Evolutionary conservation across 2,888 invertebrate genomes (phyloP).

Genomic region (Cylindroiulus punctatus): DNA sequence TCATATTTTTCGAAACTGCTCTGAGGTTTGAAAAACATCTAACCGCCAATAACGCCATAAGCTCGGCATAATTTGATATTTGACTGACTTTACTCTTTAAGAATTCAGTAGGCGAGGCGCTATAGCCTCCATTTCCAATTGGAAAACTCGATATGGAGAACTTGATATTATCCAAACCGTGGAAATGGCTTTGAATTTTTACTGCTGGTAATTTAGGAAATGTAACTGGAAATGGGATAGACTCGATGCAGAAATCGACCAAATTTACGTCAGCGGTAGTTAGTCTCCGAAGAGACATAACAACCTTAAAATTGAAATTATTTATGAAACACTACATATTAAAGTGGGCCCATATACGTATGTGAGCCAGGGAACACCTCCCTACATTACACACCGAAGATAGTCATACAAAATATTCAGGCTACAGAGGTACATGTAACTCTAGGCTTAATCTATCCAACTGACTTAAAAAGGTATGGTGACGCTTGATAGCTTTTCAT

Average conservation of each 20-base stretch:
- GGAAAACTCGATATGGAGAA: conserved; percentile 11
- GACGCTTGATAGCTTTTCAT: no score
- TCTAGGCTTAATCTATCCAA: no score
- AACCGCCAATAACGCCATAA: conserved; percentile 8
- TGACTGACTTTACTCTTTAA: neutral
- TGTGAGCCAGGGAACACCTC: neutral
- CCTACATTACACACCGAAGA: neutral
- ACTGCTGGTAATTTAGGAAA: conserved; percentile 8
- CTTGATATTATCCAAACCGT: conserved; percentile 4
- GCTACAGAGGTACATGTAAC: neutral
- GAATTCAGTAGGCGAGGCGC: conserved; percentile 29
- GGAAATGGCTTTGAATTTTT: conserved; percentile 23
- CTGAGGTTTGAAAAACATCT: neutral
- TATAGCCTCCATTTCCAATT: neutral
- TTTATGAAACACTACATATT: conserved; percentile 9
- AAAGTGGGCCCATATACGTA: neutral
- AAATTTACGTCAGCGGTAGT: neutral
- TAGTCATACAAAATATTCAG: neutral
- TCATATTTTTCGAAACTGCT: neutral
- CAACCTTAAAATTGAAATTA: conserved; percentile 42
- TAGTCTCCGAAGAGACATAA: conserved; percentile 33
- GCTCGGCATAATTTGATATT: conserved; percentile 27
- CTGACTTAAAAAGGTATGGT: no score
- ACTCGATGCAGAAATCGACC: conserved; percentile 15
- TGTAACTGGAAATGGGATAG: conserved; percentile 16